A percentile compares a stretch with the other conserved stretches of the same genome.
Conservation (phyloP, 1,140 invertebrate genomes). For the Papilio helenus region DNA sequence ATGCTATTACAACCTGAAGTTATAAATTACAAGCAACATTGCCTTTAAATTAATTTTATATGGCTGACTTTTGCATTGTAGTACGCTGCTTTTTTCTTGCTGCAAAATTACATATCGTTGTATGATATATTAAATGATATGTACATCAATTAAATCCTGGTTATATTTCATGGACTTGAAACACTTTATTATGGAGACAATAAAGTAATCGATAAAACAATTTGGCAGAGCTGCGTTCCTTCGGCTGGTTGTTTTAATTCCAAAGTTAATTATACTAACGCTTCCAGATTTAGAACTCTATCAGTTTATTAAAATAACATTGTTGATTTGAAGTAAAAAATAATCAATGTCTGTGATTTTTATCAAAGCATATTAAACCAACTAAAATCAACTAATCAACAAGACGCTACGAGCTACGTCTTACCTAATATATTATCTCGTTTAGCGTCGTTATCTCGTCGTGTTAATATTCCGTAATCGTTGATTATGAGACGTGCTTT, state of each 20-base stretch:
- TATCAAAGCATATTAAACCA: background rate
- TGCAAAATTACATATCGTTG: too few relatives aligned
- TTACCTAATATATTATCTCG: conserved; percentile 13
- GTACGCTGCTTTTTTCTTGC: background rate
- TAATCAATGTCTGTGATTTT: background rate
- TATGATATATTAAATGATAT: background rate
- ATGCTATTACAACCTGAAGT: conserved; percentile 17
- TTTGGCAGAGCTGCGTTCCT: background rate
- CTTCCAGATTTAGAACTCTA: background rate
- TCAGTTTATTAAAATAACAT: background rate
- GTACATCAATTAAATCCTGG: background rate
- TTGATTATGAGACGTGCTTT: conserved; percentile 33
- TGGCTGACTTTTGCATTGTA: background rate
- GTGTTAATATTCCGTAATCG: conserved; percentile 28
- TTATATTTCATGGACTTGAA: background rate
- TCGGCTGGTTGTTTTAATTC: background rate
- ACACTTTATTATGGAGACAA: conserved; percentile 11
- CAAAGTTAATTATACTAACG: conserved; percentile 8
- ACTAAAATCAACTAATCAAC: background rate
- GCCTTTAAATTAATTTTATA: conserved; percentile 19
- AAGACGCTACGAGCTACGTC: conserved; percentile 1
- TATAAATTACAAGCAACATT: background rate
- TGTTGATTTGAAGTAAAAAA: too few relatives aligned
- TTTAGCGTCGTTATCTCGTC: background rate
- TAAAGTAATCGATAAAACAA: conserved; percentile 7